Percentiles rank a stretch among this genome's conserved stretches.
Evolutionary conservation across 2,888 invertebrate species (phyloP).

Genomic region (Baccha elongata): DNA sequence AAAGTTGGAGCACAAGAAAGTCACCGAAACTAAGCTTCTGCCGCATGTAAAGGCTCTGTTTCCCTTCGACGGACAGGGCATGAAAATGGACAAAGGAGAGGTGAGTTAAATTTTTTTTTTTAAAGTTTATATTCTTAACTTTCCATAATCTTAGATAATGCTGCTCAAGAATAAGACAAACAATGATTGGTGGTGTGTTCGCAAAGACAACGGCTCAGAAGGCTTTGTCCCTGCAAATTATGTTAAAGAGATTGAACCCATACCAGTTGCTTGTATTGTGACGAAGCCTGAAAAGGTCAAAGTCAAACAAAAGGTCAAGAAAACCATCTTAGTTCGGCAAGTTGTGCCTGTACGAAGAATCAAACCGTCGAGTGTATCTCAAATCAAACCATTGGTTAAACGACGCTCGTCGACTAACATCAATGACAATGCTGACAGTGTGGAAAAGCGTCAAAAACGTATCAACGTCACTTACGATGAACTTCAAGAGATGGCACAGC

Average conservation of each 20-base stretch:
- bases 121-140: not conserved
- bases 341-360: slow-evolving; percentile 90
- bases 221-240: slow-evolving; percentile 99
- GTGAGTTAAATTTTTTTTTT: slow-evolving; percentile 70
- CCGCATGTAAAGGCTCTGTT: slow-evolving; percentile 95
- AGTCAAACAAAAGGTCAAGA: slow-evolving; percentile 93
- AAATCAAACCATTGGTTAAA: slow-evolving; percentile 81
- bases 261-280: slow-evolving; percentile 91
- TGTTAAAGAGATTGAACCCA: slow-evolving; percentile 94
- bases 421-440: slow-evolving; percentile 87
- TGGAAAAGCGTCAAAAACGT: slow-evolving; percentile 90
- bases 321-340: slow-evolving; percentile 93
- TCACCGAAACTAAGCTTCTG: slow-evolving; percentile 92
- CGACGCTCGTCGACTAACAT: slow-evolving; percentile 82
- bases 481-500: slow-evolving; percentile 90
- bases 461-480: slow-evolving; percentile 92
- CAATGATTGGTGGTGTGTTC: slow-evolving; percentile 99
- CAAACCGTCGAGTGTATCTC: slow-evolving; percentile 81
- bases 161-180: slow-evolving; percentile 97
- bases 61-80: slow-evolving; percentile 95
- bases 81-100: slow-evolving; percentile 95
- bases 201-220: slow-evolving; percentile 94
- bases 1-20: slow-evolving; percentile 91
- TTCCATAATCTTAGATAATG: slow-evolving; percentile 85
- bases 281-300: slow-evolving; percentile 93